Evolutionary conservation across 2,888 invertebrate genomes (phyloP), one percentile per base, ranked within the genome.

Genomic region (Merodon equestris): DNA sequence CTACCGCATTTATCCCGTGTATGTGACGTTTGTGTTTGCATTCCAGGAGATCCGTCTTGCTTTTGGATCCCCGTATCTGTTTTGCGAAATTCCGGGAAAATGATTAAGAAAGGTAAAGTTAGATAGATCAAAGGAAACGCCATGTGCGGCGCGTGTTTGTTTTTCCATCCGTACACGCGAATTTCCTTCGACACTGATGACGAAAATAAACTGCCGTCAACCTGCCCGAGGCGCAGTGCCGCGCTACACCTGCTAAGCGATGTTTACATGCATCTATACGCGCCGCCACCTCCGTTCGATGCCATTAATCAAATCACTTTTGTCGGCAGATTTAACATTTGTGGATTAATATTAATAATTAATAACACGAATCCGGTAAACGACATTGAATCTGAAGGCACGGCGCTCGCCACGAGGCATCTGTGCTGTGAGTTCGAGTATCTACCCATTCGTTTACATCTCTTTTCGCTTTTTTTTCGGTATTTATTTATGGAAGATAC

Each of bases 1-100:
- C 79, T 74, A 73, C 68, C 73, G 60, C 73, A 79, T 79, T 79
- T 73, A 73, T 38, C 63, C 54, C 36, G 53, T 68, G 77, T 67
- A 68, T 77, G 77, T 77, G 77, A 77, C 67, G 53, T 66, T 61
- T 71, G 14, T 54, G 64, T 58, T 70, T 58, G 57, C 47, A 54
- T 40, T 40, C 40, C 40, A 9, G 40, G 27, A 27, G 27, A 27
- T 27, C 27, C 27, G 7, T 44, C 44, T 14, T 1, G n/a, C 13
- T 14, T 14, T 44, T 44, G 7, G 10, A 38, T 17, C 10, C n/a
- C n/a, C n/a, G n/a, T n/a, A 27, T 27, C 27, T 27, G n/a, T n/a
- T n/a, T n/a, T n/a, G n/a, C 27, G 27, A 27, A 27, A 27, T 27
- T 27, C 27, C 7, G 27, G 27, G 27, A 27, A 27, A 27, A 27